These are phyloP conservation scores for Yponomeuta sedellus DNA, from an alignment of 2,888 invertebrate species.

Conservation along the genomic window DNA sequence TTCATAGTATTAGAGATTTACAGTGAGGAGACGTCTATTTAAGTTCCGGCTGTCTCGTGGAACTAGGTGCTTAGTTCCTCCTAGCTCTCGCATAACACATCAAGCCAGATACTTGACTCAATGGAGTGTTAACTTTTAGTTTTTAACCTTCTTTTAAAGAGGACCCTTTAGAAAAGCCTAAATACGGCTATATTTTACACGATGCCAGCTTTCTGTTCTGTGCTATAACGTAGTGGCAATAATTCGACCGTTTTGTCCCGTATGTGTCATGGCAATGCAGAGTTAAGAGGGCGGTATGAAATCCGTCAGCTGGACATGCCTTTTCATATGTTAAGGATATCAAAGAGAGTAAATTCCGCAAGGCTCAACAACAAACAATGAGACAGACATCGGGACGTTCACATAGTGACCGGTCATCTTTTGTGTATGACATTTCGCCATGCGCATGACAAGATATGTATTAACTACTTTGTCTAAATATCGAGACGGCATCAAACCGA, in stretches of 20 bases:
- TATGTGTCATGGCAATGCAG: slow-evolving; percentile 1
- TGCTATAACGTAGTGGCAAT: neutral
- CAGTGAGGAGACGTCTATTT: no score
- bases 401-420: no score
- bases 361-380: neutral
- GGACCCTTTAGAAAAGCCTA: neutral
- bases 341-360: neutral
- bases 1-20: no score
- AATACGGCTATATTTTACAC: no score
- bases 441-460: no score
- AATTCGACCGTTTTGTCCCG: slow-evolving; percentile 13
- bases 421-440: no score
- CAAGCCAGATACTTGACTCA: no score
- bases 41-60: no score
- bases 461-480: no score
- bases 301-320: slow-evolving; percentile 9
- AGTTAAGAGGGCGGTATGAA: slow-evolving; percentile 9
- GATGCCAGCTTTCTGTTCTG: neutral
- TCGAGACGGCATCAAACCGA: no score
- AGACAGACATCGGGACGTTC: neutral
- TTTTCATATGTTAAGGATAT: neutral
- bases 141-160: neutral
- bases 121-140: neutral
- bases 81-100: no score
- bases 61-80: no score